Evolutionary conservation across 2,888 invertebrate genomes (phyloP).

Genomic region (Listrodromus nycthemerus): DNA sequence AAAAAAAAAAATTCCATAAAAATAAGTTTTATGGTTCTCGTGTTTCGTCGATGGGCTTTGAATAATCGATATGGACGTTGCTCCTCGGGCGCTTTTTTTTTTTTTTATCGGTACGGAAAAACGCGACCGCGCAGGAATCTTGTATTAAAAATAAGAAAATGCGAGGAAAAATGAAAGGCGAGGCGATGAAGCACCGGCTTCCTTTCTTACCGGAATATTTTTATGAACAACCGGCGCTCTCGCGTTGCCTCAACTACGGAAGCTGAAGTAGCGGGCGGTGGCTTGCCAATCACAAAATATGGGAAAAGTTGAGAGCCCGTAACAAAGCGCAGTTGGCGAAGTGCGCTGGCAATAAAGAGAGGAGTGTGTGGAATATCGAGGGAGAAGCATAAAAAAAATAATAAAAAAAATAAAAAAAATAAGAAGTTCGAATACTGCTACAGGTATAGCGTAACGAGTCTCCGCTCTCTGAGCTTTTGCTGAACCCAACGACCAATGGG

Average conservation of each 20-base stretch:
- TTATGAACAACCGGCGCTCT: slow-evolving; percentile 30
- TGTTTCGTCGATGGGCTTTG: slow-evolving; percentile 16
- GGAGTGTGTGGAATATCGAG: slow-evolving; percentile 29
- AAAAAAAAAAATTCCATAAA: slow-evolving; percentile 10
- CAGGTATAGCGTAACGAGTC: not conserved
- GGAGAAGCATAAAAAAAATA: slow-evolving; percentile 25
- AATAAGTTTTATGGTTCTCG: slow-evolving; percentile 20
- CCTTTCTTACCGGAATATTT: slow-evolving; percentile 35
- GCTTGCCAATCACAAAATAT: slow-evolving; percentile 73
- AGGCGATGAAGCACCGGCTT: slow-evolving; percentile 25
- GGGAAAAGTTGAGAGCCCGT: slow-evolving; percentile 73
- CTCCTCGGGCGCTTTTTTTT: slow-evolving; percentile 19
- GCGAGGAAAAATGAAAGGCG: slow-evolving; percentile 21
- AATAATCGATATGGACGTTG: slow-evolving; percentile 50
- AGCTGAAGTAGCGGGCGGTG: slow-evolving; percentile 17
- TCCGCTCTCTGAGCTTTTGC: not conserved
- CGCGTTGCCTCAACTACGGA: slow-evolving; percentile 21
- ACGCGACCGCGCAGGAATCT: not conserved
- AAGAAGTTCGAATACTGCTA: slow-evolving; percentile 36
- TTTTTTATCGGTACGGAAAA: not conserved
- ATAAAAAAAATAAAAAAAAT: not conserved
- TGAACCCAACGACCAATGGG: not conserved
- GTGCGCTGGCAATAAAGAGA: slow-evolving; percentile 66
- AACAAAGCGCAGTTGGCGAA: slow-evolving; percentile 70
- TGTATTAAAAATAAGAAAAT: slow-evolving; percentile 28